Percentiles rank a stretch among this genome's conserved stretches.
Evolutionary conservation across 2,113 vertebrate genomes (phyloP).

Genomic region (Pheucticus melanocephalus): DNA sequence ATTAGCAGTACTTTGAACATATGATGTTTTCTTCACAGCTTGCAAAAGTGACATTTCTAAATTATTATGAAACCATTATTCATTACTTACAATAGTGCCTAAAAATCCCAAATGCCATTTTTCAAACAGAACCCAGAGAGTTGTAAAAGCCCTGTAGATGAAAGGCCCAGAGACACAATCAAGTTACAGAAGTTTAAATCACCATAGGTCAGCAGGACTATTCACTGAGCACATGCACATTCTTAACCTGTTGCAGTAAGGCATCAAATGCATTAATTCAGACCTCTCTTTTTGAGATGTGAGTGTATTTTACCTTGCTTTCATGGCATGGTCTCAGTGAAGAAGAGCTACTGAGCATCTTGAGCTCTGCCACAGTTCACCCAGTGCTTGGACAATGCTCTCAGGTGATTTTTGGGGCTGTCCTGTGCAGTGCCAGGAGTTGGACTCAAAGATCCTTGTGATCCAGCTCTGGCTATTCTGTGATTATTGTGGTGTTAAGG

Average conservation of each 20-base stretch:
- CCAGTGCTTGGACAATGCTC: fast-evolving
- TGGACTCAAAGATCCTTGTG: too few species aligned
- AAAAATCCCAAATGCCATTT: neutral
- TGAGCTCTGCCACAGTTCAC: neutral
- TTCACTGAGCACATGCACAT: neutral
- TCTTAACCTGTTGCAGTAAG: neutral
- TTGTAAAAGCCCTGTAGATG: neutral
- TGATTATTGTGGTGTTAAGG: neutral
- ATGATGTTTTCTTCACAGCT: neutral
- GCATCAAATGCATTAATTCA: neutral
- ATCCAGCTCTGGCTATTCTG: neutral
- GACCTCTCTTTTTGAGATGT: neutral
- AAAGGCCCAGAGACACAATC: neutral
- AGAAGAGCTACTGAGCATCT: neutral
- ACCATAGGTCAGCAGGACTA: neutral
- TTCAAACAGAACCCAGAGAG: neutral
- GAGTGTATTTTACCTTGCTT: neutral
- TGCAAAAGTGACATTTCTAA: neutral
- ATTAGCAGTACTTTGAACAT: neutral
- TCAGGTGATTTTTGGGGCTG: neutral
- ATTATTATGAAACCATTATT: neutral
- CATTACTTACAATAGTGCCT: neutral
- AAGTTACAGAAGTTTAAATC: neutral
- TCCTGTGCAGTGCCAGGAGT: too few species aligned
- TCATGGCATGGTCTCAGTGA: neutral